Evolutionary conservation across 2,888 invertebrate species (phyloP).

Genomic region (Protonemura montana): DNA sequence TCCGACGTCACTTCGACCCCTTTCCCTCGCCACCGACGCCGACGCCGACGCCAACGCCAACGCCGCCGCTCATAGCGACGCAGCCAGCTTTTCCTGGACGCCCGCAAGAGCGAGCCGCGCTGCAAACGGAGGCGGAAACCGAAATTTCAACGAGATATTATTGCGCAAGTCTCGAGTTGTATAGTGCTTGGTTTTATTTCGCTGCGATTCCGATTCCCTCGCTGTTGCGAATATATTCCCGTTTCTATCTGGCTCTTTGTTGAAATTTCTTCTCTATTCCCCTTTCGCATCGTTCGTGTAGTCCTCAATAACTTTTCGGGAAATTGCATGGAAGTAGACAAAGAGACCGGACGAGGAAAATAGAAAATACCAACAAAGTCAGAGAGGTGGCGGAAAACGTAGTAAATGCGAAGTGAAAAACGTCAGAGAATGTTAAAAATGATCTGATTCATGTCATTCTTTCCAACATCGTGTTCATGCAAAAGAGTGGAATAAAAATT

Average conservation of each 20-base stretch:
- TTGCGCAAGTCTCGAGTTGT: slow-evolving; percentile 31
- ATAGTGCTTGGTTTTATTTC: background rate
- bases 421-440: background rate
- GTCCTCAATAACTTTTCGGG: slow-evolving; percentile 19
- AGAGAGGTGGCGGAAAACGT: background rate
- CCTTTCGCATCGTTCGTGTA: slow-evolving; percentile 13
- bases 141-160: background rate
- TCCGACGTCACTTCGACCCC: slow-evolving; percentile 25
- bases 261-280: slow-evolving; percentile 16
- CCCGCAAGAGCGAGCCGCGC: slow-evolving; percentile 33
- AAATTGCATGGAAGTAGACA: slow-evolving; percentile 22
- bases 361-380: background rate
- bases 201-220: slow-evolving; percentile 34
- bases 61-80: background rate
- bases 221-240: slow-evolving; percentile 7
- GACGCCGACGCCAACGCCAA: background rate
- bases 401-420: background rate
- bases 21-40: slow-evolving; percentile 19
- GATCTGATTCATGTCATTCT: background rate
- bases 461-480: background rate
- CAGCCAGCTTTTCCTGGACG: slow-evolving; percentile 14
- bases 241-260: slow-evolving; percentile 25
- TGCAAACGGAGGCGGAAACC: slow-evolving; percentile 32
- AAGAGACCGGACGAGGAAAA: slow-evolving; percentile 9
- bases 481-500: background rate